phyloP scores from a whole-genome alignment of 2,888 invertebrate genomes.

The Tachina lurida region DNA sequence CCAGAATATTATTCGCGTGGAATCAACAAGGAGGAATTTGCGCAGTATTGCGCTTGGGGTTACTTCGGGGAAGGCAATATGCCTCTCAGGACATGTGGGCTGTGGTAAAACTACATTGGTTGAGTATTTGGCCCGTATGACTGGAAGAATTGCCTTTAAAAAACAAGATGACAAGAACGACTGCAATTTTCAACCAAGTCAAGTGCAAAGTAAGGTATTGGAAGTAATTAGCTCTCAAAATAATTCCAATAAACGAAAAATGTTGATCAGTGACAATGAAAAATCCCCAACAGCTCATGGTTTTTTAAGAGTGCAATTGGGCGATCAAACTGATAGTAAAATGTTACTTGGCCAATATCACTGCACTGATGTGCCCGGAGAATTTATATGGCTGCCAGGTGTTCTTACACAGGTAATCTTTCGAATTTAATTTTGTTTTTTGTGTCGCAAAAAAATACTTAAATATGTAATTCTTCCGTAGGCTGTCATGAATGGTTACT shows the following conservation, averaged over 20 bases:
- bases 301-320: conserved; percentile 94
- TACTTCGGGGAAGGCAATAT: conserved; percentile 88
- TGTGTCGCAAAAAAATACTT: background rate
- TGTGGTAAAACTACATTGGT: conserved; percentile 96
- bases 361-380: conserved; percentile 98
- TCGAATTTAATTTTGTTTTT: background rate
- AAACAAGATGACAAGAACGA: conserved; percentile 74
- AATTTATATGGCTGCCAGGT: conserved; percentile 98
- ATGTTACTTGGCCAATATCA: conserved; percentile 92
- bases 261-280: conserved; percentile 46
- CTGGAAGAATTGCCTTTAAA: conserved; percentile 85
- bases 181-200: conserved; percentile 1
- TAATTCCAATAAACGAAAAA: conserved; percentile 74
- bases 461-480: conserved; percentile 55
- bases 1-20: conserved; percentile 86
- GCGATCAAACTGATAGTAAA: conserved; percentile 98
- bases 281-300: conserved; percentile 78
- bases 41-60: conserved; percentile 91
- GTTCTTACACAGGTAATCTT: conserved; percentile 89
- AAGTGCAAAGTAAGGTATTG: conserved; percentile 40
- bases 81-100: conserved; percentile 94
- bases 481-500: conserved; percentile 92
- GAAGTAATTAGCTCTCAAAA: conserved; percentile 15
- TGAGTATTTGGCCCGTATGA: conserved; percentile 92
- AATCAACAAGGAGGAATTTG: conserved; percentile 89